phyloP scores from a whole-genome alignment of 2,797 vertebrate genomes.

The Sarcophilus harrisii region DNA sequence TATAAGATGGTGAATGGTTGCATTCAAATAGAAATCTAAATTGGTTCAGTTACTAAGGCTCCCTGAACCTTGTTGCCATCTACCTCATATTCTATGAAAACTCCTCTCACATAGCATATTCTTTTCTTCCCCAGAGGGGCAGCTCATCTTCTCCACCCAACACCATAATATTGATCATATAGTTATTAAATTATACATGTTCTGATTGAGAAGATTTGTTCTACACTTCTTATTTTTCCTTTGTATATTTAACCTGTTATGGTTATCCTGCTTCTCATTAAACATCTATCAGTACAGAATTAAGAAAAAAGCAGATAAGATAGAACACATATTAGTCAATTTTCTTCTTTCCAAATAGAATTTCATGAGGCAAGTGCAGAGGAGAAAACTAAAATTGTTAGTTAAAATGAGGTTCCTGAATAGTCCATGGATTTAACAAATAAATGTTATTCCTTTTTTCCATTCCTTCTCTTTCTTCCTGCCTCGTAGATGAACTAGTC shows the following conservation, averaged over 20 bases:
- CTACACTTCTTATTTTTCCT: background rate
- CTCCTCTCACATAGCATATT: background rate
- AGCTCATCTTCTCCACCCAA: background rate
- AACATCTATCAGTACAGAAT: background rate
- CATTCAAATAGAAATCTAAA: background rate
- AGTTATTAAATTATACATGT: too few species aligned
- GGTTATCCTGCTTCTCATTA: background rate
- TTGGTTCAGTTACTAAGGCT: background rate
- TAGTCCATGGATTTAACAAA: background rate
- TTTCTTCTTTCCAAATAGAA: background rate
- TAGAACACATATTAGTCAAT: background rate
- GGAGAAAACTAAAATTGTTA: background rate
- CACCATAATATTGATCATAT: background rate
- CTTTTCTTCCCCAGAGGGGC: background rate
- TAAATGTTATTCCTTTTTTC: background rate
- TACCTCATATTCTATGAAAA: background rate
- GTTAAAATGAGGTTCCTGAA: background rate
- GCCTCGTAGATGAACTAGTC: background rate
- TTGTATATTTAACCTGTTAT: too few species aligned
- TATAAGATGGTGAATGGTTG: background rate
- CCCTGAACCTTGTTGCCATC: background rate
- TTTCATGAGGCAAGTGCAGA: background rate
- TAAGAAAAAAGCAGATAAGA: background rate
- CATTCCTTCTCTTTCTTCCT: too few species aligned
- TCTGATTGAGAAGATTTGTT: too few species aligned